phyloP scores from a whole-genome alignment of 2,888 invertebrate species.

The Sympetrum striolatum region DNA sequence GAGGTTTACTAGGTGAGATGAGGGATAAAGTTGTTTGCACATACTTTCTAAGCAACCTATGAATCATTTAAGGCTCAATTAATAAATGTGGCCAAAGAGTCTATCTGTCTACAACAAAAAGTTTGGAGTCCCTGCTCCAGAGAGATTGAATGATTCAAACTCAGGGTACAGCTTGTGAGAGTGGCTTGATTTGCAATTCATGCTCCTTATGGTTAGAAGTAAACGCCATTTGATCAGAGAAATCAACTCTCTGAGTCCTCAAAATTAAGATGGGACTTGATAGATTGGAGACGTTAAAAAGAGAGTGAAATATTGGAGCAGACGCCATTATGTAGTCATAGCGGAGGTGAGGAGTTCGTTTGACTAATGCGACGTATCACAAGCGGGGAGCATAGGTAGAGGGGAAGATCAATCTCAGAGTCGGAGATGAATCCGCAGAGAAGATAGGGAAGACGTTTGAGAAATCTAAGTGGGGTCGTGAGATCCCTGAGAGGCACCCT shows the following conservation, averaged over 20 bases:
- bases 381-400: not conserved
- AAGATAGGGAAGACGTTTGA: not conserved
- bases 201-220: no score
- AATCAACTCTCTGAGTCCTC: not conserved
- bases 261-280: not conserved
- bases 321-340: not conserved
- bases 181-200: no score
- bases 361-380: not conserved
- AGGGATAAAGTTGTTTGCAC: no score
- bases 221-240: no score
- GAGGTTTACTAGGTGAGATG: no score
- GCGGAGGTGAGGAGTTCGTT: not conserved
- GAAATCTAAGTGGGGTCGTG: slow-evolving; percentile 13
- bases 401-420: not conserved
- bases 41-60: no score
- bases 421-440: not conserved
- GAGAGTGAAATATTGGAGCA: not conserved
- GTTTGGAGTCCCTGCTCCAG: no score
- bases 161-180: no score
- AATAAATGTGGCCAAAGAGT: no score
- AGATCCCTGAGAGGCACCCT: not conserved
- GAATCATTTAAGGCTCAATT: no score
- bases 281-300: not conserved
- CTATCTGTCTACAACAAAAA: no score
- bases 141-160: no score